Base-by-base conservation (phyloP, 2,888 invertebrate species). In the Cosmia pyralina region DNA sequence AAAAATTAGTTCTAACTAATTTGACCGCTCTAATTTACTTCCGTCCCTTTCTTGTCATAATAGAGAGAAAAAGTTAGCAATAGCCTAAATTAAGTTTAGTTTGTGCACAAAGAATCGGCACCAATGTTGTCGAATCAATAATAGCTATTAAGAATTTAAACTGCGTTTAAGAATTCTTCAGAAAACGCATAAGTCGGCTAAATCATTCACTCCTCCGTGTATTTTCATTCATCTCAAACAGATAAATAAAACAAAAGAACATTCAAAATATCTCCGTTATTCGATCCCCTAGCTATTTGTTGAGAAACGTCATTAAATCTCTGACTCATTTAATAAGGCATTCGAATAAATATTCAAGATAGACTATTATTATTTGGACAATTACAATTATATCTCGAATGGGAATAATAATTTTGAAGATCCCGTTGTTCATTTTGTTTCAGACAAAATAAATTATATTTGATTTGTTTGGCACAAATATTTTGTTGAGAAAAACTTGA, bases 311-410 rank as follows among this genome's bases (percentile, higher is more conserved):
- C 68, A 75, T 83, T 71, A 76, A 78, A 78, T 59, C 63, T 59
- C 63, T 5, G 52, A 60, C 52, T 53, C n/a, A 58, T 46, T 34
- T 73, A 75, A 75, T 65, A 72, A 28, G 69, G 50, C 22, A 63
- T 77, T 73, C 55, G 59, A 55, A 69, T 48, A 72, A 84, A 84
- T 77, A 77, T 76, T 69, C 55, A 41, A 79, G 75, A 82, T 63
- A 62, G 79, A 71, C 66, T 73, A 73, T 83, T 84, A 77, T 77
- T 79, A 77, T 84, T 82, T 73, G 57, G 34, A 79, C 58, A 73
- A 75, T 81, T 73, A 82, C 44, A 75, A 81, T 84, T 77, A 75
- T 38, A 73, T 75, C 50, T 82, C 44, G 58, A 48, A 75, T 50
- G 63, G 71, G 48, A 72, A 76, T 74, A 75, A 76, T 68, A 59